These are phyloP conservation scores for Lethenteron camtschaticum DNA, from an alignment of 2,113 vertebrate genomes.

Conservation along the genomic window DNA sequence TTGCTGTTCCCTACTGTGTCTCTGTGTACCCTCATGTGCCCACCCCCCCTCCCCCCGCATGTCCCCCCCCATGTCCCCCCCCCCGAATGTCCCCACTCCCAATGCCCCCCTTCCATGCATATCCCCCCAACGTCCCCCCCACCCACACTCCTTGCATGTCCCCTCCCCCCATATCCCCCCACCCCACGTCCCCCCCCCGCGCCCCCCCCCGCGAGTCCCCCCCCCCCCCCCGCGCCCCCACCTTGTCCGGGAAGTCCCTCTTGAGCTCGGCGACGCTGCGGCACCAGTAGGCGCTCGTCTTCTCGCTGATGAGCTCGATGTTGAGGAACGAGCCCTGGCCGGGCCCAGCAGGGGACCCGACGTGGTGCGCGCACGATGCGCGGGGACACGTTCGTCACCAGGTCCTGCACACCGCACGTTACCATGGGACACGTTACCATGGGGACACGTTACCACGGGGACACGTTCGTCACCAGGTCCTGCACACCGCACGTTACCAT, in stretches of 20 bases:
- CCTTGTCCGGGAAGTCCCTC: slow-evolving; percentile 51
- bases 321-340: slow-evolving; percentile 68
- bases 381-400: slow-evolving; percentile 76
- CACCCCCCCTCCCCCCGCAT: too few relatives aligned
- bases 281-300: slow-evolving; percentile 73
- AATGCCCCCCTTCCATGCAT: too few relatives aligned
- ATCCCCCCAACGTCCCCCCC: too few relatives aligned
- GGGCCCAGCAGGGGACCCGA: slow-evolving; percentile 45
- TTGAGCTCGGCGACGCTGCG: slow-evolving; percentile 47
- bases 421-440: too few relatives aligned
- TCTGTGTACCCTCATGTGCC: too few relatives aligned
- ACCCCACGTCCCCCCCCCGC: too few relatives aligned
- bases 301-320: slow-evolving; percentile 77
- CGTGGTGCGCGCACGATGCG: slow-evolving; percentile 62
- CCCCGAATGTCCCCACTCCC: too few relatives aligned
- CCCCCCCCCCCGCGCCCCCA: slow-evolving; percentile 17
- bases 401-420: slow-evolving; percentile 30
- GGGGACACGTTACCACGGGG: slow-evolving; percentile 24
- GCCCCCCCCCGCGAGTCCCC: too few relatives aligned
- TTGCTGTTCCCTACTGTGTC: too few relatives aligned
- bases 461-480: slow-evolving; percentile 81
- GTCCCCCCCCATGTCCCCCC: too few relatives aligned
- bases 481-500: slow-evolving; percentile 14
- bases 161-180: too few relatives aligned
- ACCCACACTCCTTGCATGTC: too few relatives aligned